Evolutionary conservation across 2,113 vertebrate genomes (phyloP).

Genomic region (Siniperca knerii): DNA sequence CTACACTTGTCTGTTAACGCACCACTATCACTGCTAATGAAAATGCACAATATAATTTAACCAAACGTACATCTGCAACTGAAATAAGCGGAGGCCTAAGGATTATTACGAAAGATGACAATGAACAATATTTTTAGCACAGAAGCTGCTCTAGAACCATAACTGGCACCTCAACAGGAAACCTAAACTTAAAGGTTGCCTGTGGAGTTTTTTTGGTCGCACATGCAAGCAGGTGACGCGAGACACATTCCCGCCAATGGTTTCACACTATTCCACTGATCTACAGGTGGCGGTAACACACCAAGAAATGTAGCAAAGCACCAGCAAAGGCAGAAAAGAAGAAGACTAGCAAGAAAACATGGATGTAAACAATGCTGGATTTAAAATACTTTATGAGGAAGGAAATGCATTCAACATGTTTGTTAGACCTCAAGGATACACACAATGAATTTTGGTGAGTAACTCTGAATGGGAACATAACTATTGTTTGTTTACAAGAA

Average conservation of each 20-base stretch:
- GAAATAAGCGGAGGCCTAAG: background rate
- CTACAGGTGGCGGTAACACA: background rate
- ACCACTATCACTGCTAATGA: background rate
- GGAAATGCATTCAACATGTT: background rate
- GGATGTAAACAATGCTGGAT: background rate
- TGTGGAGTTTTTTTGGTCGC: too few species aligned
- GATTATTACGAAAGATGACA: background rate
- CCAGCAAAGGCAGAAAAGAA: background rate
- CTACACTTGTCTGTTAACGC: background rate
- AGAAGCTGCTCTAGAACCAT: background rate
- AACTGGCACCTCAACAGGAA: slow-evolving; percentile 1
- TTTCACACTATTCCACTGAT: background rate
- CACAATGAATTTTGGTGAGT: background rate
- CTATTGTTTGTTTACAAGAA: background rate
- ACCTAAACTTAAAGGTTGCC: background rate
- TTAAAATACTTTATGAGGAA: background rate
- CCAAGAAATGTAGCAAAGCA: background rate
- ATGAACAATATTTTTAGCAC: background rate
- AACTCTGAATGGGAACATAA: background rate
- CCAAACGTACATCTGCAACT: background rate
- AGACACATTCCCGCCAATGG: background rate
- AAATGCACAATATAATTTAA: slow-evolving; percentile 3
- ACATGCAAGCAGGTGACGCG: background rate
- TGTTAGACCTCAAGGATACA: background rate
- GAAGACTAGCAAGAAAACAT: background rate